phyloP scores from a whole-genome alignment of 2,113 vertebrate genomes.

The Melanocharis versteri region DNA sequence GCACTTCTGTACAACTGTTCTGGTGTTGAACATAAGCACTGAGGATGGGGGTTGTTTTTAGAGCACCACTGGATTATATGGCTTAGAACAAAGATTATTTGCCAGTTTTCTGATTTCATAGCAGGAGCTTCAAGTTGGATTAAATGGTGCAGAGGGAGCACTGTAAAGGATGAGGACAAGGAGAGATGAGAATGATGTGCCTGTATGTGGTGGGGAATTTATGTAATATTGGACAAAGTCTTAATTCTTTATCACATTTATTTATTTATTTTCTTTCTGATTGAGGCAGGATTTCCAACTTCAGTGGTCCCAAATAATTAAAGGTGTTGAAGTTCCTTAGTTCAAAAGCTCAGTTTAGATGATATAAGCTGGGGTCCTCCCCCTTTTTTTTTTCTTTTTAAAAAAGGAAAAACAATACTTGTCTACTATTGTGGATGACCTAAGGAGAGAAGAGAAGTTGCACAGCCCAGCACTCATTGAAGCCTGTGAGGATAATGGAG shows the following conservation, averaged over 20 bases:
- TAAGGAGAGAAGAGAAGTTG: neutral
- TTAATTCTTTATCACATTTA: neutral
- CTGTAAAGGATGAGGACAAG: neutral
- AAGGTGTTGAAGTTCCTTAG: neutral
- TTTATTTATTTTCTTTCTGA: neutral
- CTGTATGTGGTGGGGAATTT: neutral
- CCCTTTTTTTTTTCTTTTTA: accelerated
- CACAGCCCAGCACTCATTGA: neutral
- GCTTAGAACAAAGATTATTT: neutral
- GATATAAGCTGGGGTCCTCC: neutral
- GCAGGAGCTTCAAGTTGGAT: neutral
- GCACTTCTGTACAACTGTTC: neutral
- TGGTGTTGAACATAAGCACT: neutral
- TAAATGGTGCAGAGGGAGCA: neutral
- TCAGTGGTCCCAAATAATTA: neutral
- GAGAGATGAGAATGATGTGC: neutral
- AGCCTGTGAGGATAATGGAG: neutral
- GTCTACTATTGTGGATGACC: neutral
- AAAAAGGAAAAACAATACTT: neutral
- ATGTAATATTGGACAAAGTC: neutral
- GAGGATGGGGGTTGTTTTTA: neutral
- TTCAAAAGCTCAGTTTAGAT: neutral
- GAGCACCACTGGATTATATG: neutral
- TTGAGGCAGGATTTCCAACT: neutral
- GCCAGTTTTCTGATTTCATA: neutral